Conservation (phyloP, 2,797 vertebrate genomes). For the Hydrocynus forskahlii region DNA sequence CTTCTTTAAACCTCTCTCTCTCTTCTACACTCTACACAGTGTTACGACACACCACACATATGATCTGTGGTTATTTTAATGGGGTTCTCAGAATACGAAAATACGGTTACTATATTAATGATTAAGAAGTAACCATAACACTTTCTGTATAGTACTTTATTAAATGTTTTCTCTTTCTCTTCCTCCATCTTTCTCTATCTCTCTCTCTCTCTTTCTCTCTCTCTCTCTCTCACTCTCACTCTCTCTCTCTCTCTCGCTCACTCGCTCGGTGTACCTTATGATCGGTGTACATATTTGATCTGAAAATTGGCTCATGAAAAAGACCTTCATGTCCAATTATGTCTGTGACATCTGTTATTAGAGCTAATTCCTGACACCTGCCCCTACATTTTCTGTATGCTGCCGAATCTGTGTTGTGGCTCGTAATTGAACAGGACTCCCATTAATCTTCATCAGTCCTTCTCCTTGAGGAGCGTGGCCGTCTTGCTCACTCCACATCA, state of each 20-base stretch:
- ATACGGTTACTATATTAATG: not conserved
- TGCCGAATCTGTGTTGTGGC: conserved; percentile 52
- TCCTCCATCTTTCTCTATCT: not conserved
- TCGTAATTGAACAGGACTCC: conserved; percentile 65
- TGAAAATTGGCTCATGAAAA: conserved; percentile 61
- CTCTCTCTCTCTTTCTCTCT: not conserved
- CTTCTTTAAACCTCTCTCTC: not conserved
- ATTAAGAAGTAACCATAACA: not conserved
- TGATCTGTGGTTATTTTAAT: not conserved
- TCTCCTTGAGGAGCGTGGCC: conserved; percentile 56
- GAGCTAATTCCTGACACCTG: conserved; percentile 56
- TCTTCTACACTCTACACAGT: not conserved
- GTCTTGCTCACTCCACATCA: conserved; percentile 65
- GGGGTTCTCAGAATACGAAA: not conserved
- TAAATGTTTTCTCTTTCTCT: not conserved
- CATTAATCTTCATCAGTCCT: conserved; percentile 74
- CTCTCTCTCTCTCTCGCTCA: conserved; percentile 2
- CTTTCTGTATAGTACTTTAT: not conserved
- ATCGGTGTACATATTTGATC: conserved; percentile 52
- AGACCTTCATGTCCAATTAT: conserved; percentile 69
- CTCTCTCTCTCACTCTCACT: not conserved
- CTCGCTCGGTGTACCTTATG: conserved; percentile 33
- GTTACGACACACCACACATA: not conserved
- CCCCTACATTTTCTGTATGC: conserved; percentile 50
- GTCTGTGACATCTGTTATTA: conserved; percentile 61